Conservation (phyloP, 2,113 vertebrate species). For the Prolemur simus region DNA sequence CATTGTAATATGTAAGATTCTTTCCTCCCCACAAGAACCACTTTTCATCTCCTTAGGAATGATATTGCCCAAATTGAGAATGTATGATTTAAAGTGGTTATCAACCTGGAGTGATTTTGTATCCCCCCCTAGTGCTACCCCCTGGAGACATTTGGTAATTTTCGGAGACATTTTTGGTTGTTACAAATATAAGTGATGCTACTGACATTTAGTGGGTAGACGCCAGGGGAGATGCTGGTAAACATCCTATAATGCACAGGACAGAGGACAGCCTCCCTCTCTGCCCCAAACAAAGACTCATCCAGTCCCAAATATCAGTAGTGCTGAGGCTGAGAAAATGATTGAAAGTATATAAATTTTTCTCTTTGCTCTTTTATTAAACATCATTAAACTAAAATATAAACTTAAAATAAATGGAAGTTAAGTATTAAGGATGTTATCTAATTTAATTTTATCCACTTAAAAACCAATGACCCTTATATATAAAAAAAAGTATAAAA, state of each 20-base stretch:
- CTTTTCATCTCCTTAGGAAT: not conserved
- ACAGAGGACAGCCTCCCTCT: not conserved
- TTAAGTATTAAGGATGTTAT: not conserved
- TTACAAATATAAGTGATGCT: not conserved
- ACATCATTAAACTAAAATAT: not conserved
- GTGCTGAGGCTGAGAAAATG: not conserved
- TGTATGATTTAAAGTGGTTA: not conserved
- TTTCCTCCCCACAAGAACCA: not conserved
- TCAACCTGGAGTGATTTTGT: not conserved
- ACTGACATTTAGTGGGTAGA: not conserved
- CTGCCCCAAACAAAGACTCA: not conserved
- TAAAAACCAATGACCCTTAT: too few species aligned
- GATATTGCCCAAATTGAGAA: not conserved
- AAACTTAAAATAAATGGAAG: not conserved
- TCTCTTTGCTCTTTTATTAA: slow-evolving; percentile 18
- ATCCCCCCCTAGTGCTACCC: not conserved
- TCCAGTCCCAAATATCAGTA: not conserved
- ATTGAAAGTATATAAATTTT: not conserved
- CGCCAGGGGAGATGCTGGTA: not conserved
- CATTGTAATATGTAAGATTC: not conserved
- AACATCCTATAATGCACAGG: not conserved
- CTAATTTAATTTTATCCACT: not conserved
- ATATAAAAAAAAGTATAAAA: too few species aligned
- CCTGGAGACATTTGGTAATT: not conserved
- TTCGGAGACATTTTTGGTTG: not conserved